A percentile compares a stretch with the other conserved stretches of the same genome.
phyloP scores from a whole-genome alignment of 1,140 invertebrate species.

The Bombus waltoni region DNA sequence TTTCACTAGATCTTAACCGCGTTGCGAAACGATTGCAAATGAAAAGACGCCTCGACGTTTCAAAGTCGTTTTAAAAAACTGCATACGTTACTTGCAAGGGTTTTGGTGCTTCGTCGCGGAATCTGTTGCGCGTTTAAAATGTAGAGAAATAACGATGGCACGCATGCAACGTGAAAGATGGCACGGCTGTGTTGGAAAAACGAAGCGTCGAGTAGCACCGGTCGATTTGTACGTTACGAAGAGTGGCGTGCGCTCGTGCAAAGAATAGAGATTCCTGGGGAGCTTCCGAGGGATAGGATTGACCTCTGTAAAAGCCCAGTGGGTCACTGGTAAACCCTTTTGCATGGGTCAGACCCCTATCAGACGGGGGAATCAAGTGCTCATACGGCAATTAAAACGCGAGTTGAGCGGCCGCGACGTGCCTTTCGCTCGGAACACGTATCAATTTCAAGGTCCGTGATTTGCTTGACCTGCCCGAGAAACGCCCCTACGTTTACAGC shows the following conservation, averaged over 20 bases:
- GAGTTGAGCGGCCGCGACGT: constrained; percentile 29
- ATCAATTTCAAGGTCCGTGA: constrained; percentile 33
- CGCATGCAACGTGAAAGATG: neutral
- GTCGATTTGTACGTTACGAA: constrained; percentile 15
- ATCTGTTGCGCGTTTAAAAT: too few species aligned
- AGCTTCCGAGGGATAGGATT: constrained; percentile 43
- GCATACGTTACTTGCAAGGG: too few species aligned
- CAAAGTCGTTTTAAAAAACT: neutral
- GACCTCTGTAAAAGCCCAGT: constrained; percentile 65
- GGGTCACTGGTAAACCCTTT: constrained; percentile 66
- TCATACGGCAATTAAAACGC: constrained; percentile 66
- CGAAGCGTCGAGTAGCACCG: neutral
- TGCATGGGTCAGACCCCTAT: constrained; percentile 63
- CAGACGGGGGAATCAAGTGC: constrained; percentile 60
- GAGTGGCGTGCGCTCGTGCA: neutral
- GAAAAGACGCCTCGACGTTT: too few species aligned
- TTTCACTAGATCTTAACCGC: too few species aligned
- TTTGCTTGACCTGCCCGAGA: neutral
- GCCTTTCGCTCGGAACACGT: neutral
- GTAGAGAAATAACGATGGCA: neutral
- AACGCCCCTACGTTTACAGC: neutral
- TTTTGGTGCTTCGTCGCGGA: too few species aligned
- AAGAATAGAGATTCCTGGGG: constrained; percentile 45
- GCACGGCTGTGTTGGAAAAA: neutral
- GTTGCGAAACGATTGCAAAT: too few species aligned